Percentiles rank a stretch among this genome's conserved stretches.
phyloP scores from a whole-genome alignment of 2,888 invertebrate species.

The Neoaliturus tenellus region DNA sequence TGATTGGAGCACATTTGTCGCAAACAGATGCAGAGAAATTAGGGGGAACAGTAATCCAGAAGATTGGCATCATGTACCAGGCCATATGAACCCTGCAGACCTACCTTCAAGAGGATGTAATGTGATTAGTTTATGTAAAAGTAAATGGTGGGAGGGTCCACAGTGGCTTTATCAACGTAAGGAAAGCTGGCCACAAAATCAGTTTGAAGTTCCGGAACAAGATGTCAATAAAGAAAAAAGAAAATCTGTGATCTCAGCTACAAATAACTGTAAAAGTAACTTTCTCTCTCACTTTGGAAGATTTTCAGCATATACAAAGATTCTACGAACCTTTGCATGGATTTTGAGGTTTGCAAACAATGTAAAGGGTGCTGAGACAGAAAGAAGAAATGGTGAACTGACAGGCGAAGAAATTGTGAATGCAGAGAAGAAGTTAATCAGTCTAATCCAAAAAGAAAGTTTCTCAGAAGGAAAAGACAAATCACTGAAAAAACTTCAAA shows the following conservation, averaged over 20 bases:
- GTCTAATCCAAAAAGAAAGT: not conserved
- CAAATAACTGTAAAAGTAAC: not conserved
- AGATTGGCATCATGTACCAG: conserved; percentile 68
- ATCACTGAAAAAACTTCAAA: not conserved
- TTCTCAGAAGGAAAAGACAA: not conserved
- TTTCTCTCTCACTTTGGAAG: not conserved
- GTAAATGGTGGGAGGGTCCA: conserved; percentile 70
- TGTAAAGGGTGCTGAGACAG: no score
- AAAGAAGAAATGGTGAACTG: no score
- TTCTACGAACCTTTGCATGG: not conserved
- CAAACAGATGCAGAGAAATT: conserved; percentile 16
- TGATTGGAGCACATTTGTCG: conserved; percentile 63
- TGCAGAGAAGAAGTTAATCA: not conserved
- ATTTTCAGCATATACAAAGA: not conserved
- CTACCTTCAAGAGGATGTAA: conserved; percentile 68
- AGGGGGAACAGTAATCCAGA: conserved; percentile 59
- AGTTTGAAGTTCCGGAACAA: conserved; percentile 24
- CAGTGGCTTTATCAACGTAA: conserved; percentile 64
- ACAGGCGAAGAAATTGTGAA: not conserved
- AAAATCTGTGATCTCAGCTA: conserved; percentile 2
- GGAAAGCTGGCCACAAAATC: conserved; percentile 64
- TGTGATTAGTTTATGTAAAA: conserved; percentile 64
- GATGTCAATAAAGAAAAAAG: conserved; percentile 29
- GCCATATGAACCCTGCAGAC: conserved; percentile 68
- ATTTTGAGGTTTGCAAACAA: conserved; percentile 12